Evolutionary conservation across 2,113 vertebrate species (phyloP), one percentile per base, ranked within the genome.

Genomic region (Rhea pennata): DNA sequence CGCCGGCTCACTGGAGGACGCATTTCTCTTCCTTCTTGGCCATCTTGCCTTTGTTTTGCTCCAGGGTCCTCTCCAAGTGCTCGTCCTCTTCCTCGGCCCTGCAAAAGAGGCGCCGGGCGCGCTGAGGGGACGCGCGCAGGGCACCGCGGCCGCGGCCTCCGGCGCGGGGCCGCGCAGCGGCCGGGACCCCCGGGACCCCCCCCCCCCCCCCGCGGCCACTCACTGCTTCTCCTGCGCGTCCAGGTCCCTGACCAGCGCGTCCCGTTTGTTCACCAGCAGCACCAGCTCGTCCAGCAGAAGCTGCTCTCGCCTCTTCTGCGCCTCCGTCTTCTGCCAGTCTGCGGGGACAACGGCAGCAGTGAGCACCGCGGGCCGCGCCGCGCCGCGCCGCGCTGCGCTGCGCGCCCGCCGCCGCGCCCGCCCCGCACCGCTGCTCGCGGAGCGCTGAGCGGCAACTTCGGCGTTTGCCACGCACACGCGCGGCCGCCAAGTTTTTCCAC

Each of bases 1-100:
- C 62, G n/a, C n/a, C n/a, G n/a, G 82, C 85, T 99, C 98, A 99
- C 86, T 99, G 99, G 96, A 99, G 98, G 94, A 99, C 96, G 93
- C 99, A 99, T 96, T 99, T 99, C 98, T 99, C 99, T 97, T 99
- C 99, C 96, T 99, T 99, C 98, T 99, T 99, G 97, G 98, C 98
- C 99, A 99, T 99, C 97, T 99, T 99, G 98, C 99, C 99, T 99
- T 99, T 99, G 98, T 99, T 99, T 98, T 99, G 99, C 97, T 99
- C 99, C 95, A 99, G 98, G 93, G 99, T 99, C 97, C 99, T 98
- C 98, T 99, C 99, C 98, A 99, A 99, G 98, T 99, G 99, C 95
- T 99, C 99, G 87, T 99, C 99, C 98, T 99, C 99, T 97, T 99
- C 99, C 98, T 99, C 99, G 6, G 99, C 99, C 98, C 99, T 99